Evolutionary conservation across 2,113 vertebrate species (phyloP), one percentile per base, ranked within the genome.

Genomic region (Cephalophus harveyi): DNA sequence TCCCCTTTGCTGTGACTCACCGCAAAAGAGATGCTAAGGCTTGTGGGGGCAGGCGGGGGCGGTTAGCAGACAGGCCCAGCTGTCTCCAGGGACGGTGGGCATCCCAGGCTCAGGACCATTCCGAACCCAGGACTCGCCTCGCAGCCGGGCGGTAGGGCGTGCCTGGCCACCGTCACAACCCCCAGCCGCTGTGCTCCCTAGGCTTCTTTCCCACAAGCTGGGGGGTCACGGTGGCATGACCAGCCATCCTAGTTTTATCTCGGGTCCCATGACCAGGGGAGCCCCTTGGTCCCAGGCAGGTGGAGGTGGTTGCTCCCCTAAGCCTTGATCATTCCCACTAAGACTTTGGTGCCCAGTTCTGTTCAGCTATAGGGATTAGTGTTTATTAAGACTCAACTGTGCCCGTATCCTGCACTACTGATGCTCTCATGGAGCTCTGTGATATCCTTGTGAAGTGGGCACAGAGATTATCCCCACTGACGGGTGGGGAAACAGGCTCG

Each of bases 71-170:
- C 0, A 28, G 40, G 48, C n/a, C 50, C 5, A 7, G 30, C 36
- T 0, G 0, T 27, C 30, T 71, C 92, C 82, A 16, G 0, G 23
- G n/a, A 88, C 2, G 28, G 15, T 7, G 1, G 28, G 64, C 48
- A 27, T 10, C 62, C 33, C 28, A 9, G 30, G 50, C 7, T n/a
- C 50, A 81, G 27, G n/a, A 36, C 21, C 11, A 3, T n/a, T 7
- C 25, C 1, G 19, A 12, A 19, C 46, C 59, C 30, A 8, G 28
- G 43, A 36, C 33, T 52, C 14, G 7, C 76, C 71, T 94, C 6
- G 1, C 2, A 25, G 36, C 64, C 13, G 0, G 21, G 14, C 86
- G 46, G 8, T 9, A 9, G 40, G n/a, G 78, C 67, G 23, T 17
- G 13, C 33, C 85, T 86, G 67, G 30, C 94, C 48, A 21, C 23